Evolutionary conservation across 92 coral and sea anemone genomes (phyloP), one percentile per base, ranked within the genome.

Genomic region (Phenganax stokvisi): DNA sequence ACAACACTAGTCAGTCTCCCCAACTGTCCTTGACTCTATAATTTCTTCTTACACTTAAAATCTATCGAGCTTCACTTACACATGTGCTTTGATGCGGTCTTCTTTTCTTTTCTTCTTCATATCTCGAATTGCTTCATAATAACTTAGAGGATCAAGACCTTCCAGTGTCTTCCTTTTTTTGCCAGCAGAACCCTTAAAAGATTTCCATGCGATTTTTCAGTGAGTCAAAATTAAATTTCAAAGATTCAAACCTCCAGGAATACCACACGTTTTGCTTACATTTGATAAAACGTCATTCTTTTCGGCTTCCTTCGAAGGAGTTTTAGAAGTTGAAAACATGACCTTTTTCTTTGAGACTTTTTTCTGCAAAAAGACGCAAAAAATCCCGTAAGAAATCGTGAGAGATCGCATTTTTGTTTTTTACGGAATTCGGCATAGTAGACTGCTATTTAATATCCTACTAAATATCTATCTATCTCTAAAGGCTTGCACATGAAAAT

Each of bases 111-210:
- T 89, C 75, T 86, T 88, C 86, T 94, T 94, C 77, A 83, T 80
- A 37, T 85, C 83, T 61, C 86, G 87, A 27, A 94, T 85, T 71
- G 89, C 90, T 75, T 92, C 98, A 74, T 94, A 92, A 75, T 94
- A 92, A 17, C 87, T 93, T 11, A 94, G 83, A 0, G 97, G 98
- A 73, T 92, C 96, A 25, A 84, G 63, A 44, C 12, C 51, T 2
- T 85, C 97, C 5, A 67, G 31, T 25, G 17, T 63, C 67, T 78
- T 64, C 53, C 88, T 54, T 51, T 80, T 58, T 74, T 9, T 63
- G 57, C 84, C 68, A 51, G 29, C 59, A 9, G 51, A 67, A 28
- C 51, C 82, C 82, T 78, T 62, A 17, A 52, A 62, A n/a, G 7
- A 31, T 0, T 6, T 12, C 17, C 10, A 59, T 9, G 0, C 17